phyloP scores from a whole-genome alignment of 2,797 vertebrate species.

The Adrianichthys oophorus region DNA sequence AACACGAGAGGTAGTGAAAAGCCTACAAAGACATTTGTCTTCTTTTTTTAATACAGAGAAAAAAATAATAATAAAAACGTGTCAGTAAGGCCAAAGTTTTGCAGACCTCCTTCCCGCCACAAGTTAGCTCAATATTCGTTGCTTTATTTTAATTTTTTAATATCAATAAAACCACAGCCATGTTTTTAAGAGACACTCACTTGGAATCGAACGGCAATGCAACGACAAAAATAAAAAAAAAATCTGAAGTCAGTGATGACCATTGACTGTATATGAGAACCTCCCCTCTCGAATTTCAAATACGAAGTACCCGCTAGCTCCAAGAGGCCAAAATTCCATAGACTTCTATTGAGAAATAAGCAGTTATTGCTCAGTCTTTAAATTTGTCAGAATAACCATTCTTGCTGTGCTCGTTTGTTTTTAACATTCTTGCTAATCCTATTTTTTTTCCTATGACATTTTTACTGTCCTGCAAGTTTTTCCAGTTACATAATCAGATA shows the following conservation, averaged over 20 bases:
- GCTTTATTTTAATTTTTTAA: constrained; percentile 1
- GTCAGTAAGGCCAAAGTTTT: constrained; percentile 70
- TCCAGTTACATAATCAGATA: too few species aligned
- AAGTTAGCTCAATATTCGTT: constrained; percentile 37
- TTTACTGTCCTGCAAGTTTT: too few species aligned
- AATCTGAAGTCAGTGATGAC: constrained; percentile 44
- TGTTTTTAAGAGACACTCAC: constrained; percentile 34
- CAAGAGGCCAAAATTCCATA: too few species aligned
- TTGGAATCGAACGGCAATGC: constrained; percentile 48
- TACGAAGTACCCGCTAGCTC: too few species aligned
- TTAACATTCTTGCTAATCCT: too few species aligned
- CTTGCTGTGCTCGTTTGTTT: too few species aligned
- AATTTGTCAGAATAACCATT: too few species aligned
- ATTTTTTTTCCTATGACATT: too few species aligned
- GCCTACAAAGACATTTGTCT: constrained; percentile 78
- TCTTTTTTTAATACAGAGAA: constrained; percentile 46
- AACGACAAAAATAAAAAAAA: constrained; percentile 26
- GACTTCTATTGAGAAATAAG: too few species aligned
- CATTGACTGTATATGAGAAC: too few species aligned
- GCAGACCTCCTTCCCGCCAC: constrained; percentile 49
- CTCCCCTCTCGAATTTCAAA: too few species aligned
- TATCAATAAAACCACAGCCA: constrained; percentile 48
- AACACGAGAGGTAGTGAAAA: constrained; percentile 97
- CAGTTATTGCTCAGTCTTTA: too few species aligned
- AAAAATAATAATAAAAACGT: constrained; percentile 33